These are phyloP conservation scores for Seriola dumerili DNA, from an alignment of 2,113 vertebrate genomes.

Conservation along the genomic window DNA sequence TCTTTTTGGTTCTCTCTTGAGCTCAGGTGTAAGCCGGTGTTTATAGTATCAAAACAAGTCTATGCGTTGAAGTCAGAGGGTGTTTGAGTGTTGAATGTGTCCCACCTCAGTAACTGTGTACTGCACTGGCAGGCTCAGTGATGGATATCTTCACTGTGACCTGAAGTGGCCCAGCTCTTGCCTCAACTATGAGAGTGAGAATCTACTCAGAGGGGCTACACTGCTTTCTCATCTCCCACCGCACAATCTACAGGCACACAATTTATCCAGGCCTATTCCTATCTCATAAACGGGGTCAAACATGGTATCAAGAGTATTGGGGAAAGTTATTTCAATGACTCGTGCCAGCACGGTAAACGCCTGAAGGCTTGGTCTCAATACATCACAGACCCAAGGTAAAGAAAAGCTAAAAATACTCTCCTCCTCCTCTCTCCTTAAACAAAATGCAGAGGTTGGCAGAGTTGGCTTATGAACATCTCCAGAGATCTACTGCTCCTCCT, in stretches of 20 bases:
- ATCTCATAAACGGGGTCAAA: constrained; percentile 78
- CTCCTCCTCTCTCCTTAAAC: constrained; percentile 55
- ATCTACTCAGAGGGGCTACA: constrained; percentile 20
- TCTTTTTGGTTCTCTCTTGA: not conserved
- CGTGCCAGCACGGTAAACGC: constrained; percentile 64
- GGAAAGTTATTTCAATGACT: constrained; percentile 84
- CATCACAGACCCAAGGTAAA: constrained; percentile 74
- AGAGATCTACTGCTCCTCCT: constrained; percentile 65
- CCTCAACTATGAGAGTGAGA: constrained; percentile 36
- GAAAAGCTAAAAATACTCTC: constrained; percentile 77
- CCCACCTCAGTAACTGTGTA: constrained; percentile 29
- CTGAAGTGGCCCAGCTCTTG: constrained; percentile 58
- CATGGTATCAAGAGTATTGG: constrained; percentile 72
- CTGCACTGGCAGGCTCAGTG: constrained; percentile 23
- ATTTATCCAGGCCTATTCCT: constrained; percentile 69
- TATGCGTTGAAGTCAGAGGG: constrained; percentile 17
- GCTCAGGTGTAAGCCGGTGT: not conserved
- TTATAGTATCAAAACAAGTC: not conserved
- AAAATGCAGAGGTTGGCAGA: constrained; percentile 71
- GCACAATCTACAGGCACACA: constrained; percentile 43
- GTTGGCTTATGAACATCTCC: constrained; percentile 64
- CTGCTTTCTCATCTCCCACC: constrained; percentile 52
- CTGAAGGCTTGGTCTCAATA: constrained; percentile 73
- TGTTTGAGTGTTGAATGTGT: constrained; percentile 30
- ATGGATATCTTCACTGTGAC: constrained; percentile 70